A percentile compares a stretch with the other conserved stretches of the same genome.
Evolutionary conservation across 2,113 vertebrate genomes (phyloP).

Genomic region (Heptranchias perlo): DNA sequence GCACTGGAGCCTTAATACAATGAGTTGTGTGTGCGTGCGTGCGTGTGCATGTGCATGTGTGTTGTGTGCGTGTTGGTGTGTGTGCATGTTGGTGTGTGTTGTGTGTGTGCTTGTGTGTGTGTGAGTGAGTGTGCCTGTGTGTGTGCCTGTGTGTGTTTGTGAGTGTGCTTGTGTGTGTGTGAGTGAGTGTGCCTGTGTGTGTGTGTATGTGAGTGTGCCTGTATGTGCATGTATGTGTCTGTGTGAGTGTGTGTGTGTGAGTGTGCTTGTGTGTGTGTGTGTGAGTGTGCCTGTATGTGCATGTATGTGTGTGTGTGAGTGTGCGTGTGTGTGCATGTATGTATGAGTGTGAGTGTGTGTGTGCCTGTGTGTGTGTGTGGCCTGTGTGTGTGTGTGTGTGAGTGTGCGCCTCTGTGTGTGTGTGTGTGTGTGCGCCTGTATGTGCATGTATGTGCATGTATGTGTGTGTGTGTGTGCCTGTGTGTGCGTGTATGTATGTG

Average conservation of each 20-base stretch:
- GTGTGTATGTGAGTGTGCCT: not conserved
- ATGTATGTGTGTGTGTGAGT: not conserved
- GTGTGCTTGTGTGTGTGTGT: no score
- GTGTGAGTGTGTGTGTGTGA: not conserved
- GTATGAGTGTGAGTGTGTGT: no score
- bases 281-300: not conserved
- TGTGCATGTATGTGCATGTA: not conserved
- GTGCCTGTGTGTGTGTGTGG: not conserved
- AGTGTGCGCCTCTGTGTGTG: no score
- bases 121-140: no score
- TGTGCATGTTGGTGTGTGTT: not conserved
- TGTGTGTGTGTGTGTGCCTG: not conserved
- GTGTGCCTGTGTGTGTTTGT: no score
- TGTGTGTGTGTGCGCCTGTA: no score
- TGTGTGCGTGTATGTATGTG: no score
- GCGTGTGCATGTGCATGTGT: no score
- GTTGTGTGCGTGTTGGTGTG: no score
- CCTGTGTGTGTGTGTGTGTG: not conserved
- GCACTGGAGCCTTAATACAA: no score
- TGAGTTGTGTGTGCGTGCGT: no score
- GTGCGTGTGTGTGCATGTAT: not conserved
- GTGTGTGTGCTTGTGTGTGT: not conserved
- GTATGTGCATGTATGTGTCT: not conserved
- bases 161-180: no score
- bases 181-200: not conserved